A percentile compares a stretch with the other conserved stretches of the same genome.
phyloP scores from a whole-genome alignment of 2,888 invertebrate genomes.

The Drosophila antonietae region DNA sequence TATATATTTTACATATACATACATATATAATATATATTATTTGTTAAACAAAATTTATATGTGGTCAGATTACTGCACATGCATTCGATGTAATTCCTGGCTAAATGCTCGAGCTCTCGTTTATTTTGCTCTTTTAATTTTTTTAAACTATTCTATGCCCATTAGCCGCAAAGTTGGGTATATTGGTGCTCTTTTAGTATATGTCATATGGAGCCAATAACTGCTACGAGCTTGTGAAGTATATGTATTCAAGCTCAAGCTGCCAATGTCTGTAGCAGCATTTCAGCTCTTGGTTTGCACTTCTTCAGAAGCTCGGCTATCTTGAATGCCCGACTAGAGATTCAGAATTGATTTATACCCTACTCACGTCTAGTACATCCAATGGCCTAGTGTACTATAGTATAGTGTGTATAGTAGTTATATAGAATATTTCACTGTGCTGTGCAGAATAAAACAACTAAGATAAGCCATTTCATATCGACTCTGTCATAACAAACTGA shows the following conservation, averaged over 20 bases:
- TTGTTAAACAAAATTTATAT: constrained; percentile 69
- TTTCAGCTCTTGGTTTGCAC: not conserved
- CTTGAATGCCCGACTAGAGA: not conserved
- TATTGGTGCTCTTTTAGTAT: not conserved
- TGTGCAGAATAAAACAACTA: not conserved
- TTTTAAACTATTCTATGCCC: not conserved
- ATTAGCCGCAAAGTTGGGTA: not conserved
- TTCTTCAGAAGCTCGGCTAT: not conserved
- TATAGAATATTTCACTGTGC: not conserved
- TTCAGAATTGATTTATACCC: not conserved
- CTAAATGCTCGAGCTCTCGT: constrained; percentile 25
- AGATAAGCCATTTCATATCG: not conserved
- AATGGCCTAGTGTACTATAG: not conserved
- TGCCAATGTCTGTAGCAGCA: not conserved
- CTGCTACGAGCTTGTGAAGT: not conserved
- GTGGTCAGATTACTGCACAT: constrained; percentile 78
- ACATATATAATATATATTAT: constrained; percentile 22
- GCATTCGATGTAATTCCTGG: constrained; percentile 70
- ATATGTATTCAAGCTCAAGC: not conserved
- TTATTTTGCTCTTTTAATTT: constrained; percentile 1
- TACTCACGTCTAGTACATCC: not conserved
- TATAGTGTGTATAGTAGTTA: no score
- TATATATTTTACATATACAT: constrained; percentile 5
- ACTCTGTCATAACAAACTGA: not conserved
- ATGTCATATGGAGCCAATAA: not conserved